Percentiles rank a stretch among this genome's conserved stretches.
Conservation (phyloP, 2,797 vertebrate genomes). For the Jordanella pulchra region DNA sequence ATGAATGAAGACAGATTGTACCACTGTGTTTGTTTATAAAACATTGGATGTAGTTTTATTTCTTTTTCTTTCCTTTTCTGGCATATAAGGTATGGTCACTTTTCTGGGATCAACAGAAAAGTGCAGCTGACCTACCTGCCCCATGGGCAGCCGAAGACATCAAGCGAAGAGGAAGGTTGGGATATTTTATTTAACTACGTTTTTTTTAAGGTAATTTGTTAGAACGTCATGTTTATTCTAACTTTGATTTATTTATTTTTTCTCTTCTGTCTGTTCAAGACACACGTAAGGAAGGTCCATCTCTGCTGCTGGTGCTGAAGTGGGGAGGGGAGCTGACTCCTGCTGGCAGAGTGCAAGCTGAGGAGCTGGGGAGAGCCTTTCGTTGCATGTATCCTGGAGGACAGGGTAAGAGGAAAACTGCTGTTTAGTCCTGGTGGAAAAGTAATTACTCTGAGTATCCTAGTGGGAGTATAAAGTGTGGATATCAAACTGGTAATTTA, state of each 20-base stretch:
- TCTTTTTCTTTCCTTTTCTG: constrained; percentile 12
- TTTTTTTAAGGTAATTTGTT: not conserved
- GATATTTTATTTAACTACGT: not conserved
- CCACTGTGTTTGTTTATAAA: not conserved
- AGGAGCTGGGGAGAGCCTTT: constrained; percentile 94
- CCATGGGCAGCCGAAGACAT: constrained; percentile 90
- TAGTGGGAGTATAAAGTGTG: not conserved
- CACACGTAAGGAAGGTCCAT: constrained; percentile 82
- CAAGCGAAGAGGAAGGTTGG: constrained; percentile 94
- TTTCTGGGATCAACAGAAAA: constrained; percentile 98
- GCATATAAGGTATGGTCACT: constrained; percentile 92
- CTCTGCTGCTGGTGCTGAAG: constrained; percentile 92
- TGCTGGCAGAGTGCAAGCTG: constrained; percentile 91
- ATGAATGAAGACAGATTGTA: not conserved
- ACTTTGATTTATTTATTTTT: fast-evolving
- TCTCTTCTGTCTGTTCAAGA: constrained; percentile 68
- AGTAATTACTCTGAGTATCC: not conserved
- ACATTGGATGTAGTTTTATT: not conserved
- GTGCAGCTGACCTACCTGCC: constrained; percentile 96
- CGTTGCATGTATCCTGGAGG: constrained; percentile 98
- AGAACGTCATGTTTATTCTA: not conserved
- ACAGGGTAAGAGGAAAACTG: constrained; percentile 81
- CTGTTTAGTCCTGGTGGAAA: not conserved
- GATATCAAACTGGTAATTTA: not conserved
- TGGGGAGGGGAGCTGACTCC: constrained; percentile 97